Percentiles rank a stretch among this genome's conserved stretches.
phyloP scores from a whole-genome alignment of 2,113 vertebrate genomes.

The Pelvicachromis taeniatus region DNA sequence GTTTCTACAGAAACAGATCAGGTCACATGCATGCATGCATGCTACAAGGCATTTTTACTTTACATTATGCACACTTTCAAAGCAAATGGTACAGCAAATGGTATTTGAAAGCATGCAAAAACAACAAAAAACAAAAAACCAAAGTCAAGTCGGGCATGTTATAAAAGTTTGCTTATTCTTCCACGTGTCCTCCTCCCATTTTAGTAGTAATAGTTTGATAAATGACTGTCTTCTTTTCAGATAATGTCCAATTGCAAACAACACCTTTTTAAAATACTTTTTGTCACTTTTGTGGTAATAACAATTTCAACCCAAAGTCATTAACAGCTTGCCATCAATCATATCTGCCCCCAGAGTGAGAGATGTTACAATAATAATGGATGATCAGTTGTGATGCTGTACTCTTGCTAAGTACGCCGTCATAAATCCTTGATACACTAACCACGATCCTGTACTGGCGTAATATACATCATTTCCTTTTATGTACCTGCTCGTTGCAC shows the following conservation, averaged over 20 bases:
- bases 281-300: slow-evolving; percentile 7
- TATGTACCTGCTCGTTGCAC: slow-evolving; percentile 53
- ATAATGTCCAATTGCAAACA: slow-evolving; percentile 1
- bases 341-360: slow-evolving; percentile 43
- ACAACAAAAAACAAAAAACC: neutral
- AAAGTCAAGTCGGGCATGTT: neutral
- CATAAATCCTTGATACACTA: slow-evolving; percentile 60
- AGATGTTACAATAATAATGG: slow-evolving; percentile 61
- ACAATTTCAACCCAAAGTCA: slow-evolving; percentile 51
- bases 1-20: neutral
- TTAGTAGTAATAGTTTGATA: neutral
- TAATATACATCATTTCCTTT: slow-evolving; percentile 68
- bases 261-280: neutral
- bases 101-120: neutral
- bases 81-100: neutral
- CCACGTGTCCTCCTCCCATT: neutral
- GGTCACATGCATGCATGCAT: neutral
- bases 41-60: neutral
- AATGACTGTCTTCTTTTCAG: neutral
- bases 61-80: neutral
- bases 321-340: slow-evolving; percentile 62
- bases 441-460: slow-evolving; percentile 27
- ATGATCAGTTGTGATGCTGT: slow-evolving; percentile 37
- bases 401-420: neutral
- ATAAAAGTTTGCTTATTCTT: neutral